These are phyloP conservation scores for Chinchilla lanigera DNA, from an alignment of 2,113 vertebrate genomes.

Conservation along the genomic window DNA sequence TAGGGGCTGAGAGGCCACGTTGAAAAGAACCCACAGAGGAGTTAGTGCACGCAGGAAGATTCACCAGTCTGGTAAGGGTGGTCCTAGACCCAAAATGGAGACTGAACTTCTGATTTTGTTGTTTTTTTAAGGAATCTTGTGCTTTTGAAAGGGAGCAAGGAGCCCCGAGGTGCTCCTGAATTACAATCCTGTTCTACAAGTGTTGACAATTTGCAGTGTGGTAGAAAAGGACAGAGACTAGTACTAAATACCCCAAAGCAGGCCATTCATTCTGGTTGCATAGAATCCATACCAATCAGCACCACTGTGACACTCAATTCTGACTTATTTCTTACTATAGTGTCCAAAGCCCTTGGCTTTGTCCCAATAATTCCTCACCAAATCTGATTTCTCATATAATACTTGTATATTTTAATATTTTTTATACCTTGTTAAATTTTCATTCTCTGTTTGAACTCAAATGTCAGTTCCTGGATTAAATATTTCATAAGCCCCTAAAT, in stretches of 20 bases:
- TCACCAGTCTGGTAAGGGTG: background rate
- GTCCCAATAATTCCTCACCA: background rate
- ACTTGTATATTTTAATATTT: conserved; percentile 9
- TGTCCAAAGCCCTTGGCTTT: background rate
- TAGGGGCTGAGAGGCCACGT: fast-evolving
- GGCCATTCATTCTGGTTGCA: conserved; percentile 14
- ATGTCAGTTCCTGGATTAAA: conserved; percentile 42
- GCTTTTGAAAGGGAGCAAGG: background rate
- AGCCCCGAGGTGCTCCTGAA: background rate
- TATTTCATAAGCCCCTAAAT: background rate
- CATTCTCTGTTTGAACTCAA: conserved; percentile 23
- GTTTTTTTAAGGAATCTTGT: background rate
- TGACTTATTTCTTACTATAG: conserved; percentile 6
- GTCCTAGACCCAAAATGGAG: background rate
- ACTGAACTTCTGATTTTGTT: background rate
- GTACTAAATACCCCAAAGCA: background rate
- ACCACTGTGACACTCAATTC: background rate
- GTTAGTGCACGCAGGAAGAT: background rate
- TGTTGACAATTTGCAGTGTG: background rate
- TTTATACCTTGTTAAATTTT: conserved; percentile 15
- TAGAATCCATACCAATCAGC: background rate
- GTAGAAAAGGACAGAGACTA: background rate
- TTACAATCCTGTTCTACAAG: background rate
- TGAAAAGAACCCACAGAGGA: background rate
- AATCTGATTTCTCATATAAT: background rate